Percentiles rank a stretch among this genome's conserved stretches.
Evolutionary conservation across 1,140 invertebrate genomes (phyloP).

Genomic region (Bombus vancouverensis): DNA sequence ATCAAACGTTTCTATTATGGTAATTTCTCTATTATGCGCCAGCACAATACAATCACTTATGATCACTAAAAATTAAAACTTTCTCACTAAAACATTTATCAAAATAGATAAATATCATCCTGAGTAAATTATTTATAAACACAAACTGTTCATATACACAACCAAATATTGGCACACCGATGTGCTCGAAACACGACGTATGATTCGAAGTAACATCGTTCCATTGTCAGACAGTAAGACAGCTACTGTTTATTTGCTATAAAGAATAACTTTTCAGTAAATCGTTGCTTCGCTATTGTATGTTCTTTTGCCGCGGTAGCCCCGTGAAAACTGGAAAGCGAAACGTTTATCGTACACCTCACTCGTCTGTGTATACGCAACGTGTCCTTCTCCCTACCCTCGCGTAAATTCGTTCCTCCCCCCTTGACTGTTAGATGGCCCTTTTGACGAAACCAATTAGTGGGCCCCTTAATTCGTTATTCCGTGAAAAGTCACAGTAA

Average conservation of each 20-base stretch:
- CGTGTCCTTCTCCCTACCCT: constrained; percentile 45
- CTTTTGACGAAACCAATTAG: constrained; percentile 43
- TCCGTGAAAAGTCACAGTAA: constrained; percentile 15
- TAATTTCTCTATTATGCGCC: not conserved
- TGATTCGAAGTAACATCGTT: not conserved
- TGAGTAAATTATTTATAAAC: not conserved
- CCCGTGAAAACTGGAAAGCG: constrained; percentile 75
- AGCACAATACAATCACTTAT: not conserved
- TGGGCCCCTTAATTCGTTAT: constrained; percentile 50
- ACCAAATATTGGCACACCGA: not conserved
- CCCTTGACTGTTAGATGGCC: constrained; percentile 16
- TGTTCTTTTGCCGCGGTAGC: constrained; percentile 53
- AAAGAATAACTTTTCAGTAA: not conserved
- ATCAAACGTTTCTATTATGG: not conserved
- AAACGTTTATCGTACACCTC: constrained; percentile 63
- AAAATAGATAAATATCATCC: not conserved
- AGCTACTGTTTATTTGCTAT: too few relatives aligned
- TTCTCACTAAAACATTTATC: not conserved
- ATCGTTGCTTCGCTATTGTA: not conserved
- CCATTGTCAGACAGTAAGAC: not conserved
- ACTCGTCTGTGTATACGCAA: constrained; percentile 47
- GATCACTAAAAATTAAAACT: not conserved
- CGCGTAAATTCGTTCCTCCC: constrained; percentile 31
- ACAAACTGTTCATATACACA: not conserved
- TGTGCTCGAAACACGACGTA: not conserved